Evolutionary conservation across 1,140 invertebrate genomes (phyloP), one percentile per base, ranked within the genome.

Genomic region (Aethina tumida): DNA sequence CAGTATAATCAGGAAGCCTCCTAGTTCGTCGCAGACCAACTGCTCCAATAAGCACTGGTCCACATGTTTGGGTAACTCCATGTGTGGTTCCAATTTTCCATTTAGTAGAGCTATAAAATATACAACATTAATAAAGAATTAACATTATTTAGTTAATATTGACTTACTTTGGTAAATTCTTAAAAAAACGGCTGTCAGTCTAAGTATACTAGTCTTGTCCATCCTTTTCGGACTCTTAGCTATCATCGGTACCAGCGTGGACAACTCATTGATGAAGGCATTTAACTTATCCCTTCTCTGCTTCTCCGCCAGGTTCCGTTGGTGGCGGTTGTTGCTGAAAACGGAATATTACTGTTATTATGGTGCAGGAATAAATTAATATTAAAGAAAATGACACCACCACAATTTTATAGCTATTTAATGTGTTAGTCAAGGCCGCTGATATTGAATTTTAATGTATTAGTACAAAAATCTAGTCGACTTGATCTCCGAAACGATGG

Each of bases 211-310:
- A 7, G 89, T 90, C 63, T 95, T 95, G 66, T 95, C 89, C 48
- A 92, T 70, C 46, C 80, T 77, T 47, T 85, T 79, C 0, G 79
- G 70, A 41, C 86, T 81, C 52, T 74, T 77, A 6, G 81, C 73
- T 20, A 90, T 81, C 49, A 84, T 78, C 1, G 88, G 89, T 17
- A 95, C 80, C 47, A 93, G 69, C 6, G 72, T 66, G 0, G 86
- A 82, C 51, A 96, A 68, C 53, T 86, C 78, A 5, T 73, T 73
- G 40, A 96, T 92, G 47, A 81, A 89, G 12, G 76, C 74, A 61
- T 93, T 94, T 33, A 94, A 70, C 55, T 86, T 91, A 57, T 94
- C 89, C 0, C 91, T 69, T 5, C 92, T 69, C 58, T 85, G 77
- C 60, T 94, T 94, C 55, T 96, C 92, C 1, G 86, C 85, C 52